Percentiles rank a stretch among this genome's conserved stretches.
These are phyloP conservation scores for Ophraella communa DNA, from an alignment of 2,888 invertebrate species.

Conservation along the genomic window DNA sequence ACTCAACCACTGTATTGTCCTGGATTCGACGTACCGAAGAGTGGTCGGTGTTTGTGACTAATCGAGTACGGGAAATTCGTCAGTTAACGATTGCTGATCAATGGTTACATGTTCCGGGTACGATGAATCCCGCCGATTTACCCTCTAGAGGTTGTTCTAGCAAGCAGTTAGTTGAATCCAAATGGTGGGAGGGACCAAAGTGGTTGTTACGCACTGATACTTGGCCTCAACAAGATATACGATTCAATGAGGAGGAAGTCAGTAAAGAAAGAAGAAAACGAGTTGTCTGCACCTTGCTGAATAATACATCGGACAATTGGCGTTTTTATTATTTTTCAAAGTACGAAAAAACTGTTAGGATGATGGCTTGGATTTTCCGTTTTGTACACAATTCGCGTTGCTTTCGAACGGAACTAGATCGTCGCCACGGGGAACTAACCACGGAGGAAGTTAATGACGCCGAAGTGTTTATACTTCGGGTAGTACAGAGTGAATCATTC, in stretches of 20 bases:
- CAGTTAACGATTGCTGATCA: slow-evolving; percentile 27
- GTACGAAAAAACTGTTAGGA: too few species aligned
- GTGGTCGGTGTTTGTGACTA: slow-evolving; percentile 46
- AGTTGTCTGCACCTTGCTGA: too few species aligned
- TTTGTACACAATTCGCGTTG: too few species aligned
- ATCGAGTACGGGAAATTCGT: slow-evolving; percentile 47
- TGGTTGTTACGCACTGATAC: slow-evolving; percentile 27
- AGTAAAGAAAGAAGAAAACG: neutral
- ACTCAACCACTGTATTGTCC: slow-evolving; percentile 43
- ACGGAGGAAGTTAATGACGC: too few species aligned
- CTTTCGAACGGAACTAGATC: too few species aligned
- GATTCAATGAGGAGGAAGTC: neutral
- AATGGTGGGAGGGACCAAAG: slow-evolving; percentile 51
- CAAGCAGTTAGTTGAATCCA: slow-evolving; percentile 39
- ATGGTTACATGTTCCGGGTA: slow-evolving; percentile 49
- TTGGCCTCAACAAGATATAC: neutral
- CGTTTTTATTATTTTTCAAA: too few species aligned
- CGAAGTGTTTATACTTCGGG: too few species aligned
- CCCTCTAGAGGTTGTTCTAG: slow-evolving; percentile 48
- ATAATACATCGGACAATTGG: too few species aligned
- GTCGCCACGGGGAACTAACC: too few species aligned
- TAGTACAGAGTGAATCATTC: too few species aligned
- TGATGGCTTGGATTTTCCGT: too few species aligned
- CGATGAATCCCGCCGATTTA: slow-evolving; percentile 48
- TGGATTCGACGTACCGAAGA: slow-evolving; percentile 44